Conservation (phyloP, 1,140 invertebrate genomes). For the Chymomyza costata region DNA sequence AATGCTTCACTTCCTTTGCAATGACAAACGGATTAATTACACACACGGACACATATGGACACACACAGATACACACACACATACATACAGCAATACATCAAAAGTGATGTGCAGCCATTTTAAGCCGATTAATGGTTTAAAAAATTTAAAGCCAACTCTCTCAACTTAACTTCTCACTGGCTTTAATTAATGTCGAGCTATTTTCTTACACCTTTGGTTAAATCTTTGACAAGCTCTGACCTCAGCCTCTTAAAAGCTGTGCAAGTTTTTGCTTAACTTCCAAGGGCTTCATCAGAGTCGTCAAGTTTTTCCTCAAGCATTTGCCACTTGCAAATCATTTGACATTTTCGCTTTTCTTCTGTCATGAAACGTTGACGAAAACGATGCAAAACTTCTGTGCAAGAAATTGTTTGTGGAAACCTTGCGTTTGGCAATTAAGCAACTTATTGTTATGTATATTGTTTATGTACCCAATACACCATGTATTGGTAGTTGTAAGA, state of each 20-base stretch:
- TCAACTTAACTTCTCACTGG: constrained; percentile 26
- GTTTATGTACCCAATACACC: too few species aligned
- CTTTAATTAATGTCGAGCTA: background rate
- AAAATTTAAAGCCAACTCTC: constrained; percentile 13
- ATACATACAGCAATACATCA: too few species aligned
- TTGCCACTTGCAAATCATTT: constrained; percentile 22
- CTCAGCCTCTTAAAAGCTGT: too few species aligned
- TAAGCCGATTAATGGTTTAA: constrained; percentile 50
- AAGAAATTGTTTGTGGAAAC: constrained; percentile 21
- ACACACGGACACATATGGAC: background rate
- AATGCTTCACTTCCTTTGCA: constrained; percentile 27
- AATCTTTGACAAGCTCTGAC: background rate
- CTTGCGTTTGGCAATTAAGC: constrained; percentile 34
- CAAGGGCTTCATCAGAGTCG: constrained; percentile 10
- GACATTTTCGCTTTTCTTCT: constrained; percentile 12
- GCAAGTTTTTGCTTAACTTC: too few species aligned
- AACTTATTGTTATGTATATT: constrained; percentile 22
- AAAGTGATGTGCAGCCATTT: constrained; percentile 14
- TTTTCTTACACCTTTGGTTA: background rate
- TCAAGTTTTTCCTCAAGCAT: constrained; percentile 22
- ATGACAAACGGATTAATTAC: constrained; percentile 51
- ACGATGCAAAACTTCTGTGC: constrained; percentile 1
- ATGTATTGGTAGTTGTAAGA: constrained; percentile 19
- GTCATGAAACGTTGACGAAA: too few species aligned
- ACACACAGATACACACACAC: too few species aligned